A percentile compares a stretch with the other conserved stretches of the same genome.
phyloP scores from a whole-genome alignment of 1,140 invertebrate genomes.

The Goniozus legneri region DNA sequence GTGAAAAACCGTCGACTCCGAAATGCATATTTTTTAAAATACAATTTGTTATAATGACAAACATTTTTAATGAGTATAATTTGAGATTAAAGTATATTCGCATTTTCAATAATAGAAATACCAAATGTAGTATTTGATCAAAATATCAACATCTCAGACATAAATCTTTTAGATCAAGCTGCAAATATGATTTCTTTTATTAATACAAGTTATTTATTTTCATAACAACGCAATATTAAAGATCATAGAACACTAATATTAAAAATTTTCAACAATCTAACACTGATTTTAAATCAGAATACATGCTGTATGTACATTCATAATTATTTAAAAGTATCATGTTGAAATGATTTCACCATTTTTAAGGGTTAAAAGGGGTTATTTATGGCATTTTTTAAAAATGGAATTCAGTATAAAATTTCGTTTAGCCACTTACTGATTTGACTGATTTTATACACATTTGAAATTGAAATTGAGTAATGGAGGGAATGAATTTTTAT shows the following conservation, averaged over 20 bases:
- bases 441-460: slow-evolving; percentile 18
- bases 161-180: slow-evolving; percentile 19
- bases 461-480: slow-evolving; percentile 14
- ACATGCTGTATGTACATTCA: slow-evolving; percentile 46
- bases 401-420: slow-evolving; percentile 22
- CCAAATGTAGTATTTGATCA: slow-evolving; percentile 5
- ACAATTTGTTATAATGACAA: neutral
- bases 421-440: slow-evolving; percentile 25
- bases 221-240: slow-evolving; percentile 33
- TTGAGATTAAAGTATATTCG: slow-evolving; percentile 5
- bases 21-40: neutral
- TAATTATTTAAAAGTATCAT: slow-evolving; percentile 25
- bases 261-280: slow-evolving; percentile 43
- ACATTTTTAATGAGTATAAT: neutral
- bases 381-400: slow-evolving; percentile 22
- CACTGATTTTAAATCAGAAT: slow-evolving; percentile 43
- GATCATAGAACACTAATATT: slow-evolving; percentile 32
- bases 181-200: slow-evolving; percentile 27
- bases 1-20: neutral
- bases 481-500: slow-evolving; percentile 48
- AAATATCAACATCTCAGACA: slow-evolving; percentile 20
- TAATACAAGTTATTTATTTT: slow-evolving; percentile 34
- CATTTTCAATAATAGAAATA: slow-evolving; percentile 9
- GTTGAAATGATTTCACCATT: neutral
- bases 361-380: slow-evolving; percentile 15